Conservation (phyloP, 2,113 vertebrate species). For the Grallaria varia region DNA sequence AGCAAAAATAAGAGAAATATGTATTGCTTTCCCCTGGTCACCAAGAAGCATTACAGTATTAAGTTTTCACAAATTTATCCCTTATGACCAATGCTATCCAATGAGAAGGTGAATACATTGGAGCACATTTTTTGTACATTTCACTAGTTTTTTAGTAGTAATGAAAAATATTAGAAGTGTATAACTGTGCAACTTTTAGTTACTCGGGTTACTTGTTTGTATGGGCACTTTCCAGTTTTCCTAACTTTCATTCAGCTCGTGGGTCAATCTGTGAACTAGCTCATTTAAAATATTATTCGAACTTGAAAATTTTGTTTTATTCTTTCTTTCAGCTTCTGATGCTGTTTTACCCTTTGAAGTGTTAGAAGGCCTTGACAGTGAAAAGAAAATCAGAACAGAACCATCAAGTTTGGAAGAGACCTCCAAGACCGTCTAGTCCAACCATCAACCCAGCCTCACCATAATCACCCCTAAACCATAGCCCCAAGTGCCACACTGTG, state of each 20-base stretch:
- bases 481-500: not conserved
- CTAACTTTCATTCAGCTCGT: not conserved
- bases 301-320: not conserved
- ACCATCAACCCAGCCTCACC: not conserved
- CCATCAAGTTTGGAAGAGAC: not conserved
- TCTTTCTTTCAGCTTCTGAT: not conserved
- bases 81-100: not conserved
- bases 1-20: not conserved
- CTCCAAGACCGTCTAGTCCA: not conserved
- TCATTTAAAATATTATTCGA: not conserved
- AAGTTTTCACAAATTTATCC: not conserved
- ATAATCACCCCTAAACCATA: not conserved
- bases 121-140: not conserved
- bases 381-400: not conserved
- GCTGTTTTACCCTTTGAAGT: not conserved
- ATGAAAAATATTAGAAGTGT: not conserved
- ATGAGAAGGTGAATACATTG: not conserved
- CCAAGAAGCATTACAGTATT: not conserved
- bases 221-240: not conserved
- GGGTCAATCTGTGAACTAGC: not conserved
- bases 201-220: not conserved
- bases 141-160: not conserved
- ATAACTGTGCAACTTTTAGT: not conserved
- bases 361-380: not conserved
- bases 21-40: not conserved